Evolutionary conservation across 2,113 vertebrate genomes (phyloP).

Genomic region (Malurus cyaneus): DNA sequence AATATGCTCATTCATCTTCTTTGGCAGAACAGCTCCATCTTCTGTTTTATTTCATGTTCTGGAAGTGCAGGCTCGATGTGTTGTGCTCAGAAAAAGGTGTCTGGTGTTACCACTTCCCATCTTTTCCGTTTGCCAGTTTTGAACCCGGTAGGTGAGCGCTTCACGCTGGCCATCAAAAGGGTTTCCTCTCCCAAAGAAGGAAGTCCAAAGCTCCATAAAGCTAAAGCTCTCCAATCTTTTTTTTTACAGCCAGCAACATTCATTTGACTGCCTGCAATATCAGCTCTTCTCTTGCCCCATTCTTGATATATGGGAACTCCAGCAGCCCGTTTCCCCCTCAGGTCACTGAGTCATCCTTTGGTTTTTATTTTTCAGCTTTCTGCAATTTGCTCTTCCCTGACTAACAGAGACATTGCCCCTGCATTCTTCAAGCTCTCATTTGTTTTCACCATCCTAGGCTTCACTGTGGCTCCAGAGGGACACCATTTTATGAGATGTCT

Average conservation of each 20-base stretch:
- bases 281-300: background rate
- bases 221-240: background rate
- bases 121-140: background rate
- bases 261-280: background rate
- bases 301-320: background rate
- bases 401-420: background rate
- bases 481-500: background rate
- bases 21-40: slow-evolving; percentile 70
- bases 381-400: background rate
- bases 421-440: background rate
- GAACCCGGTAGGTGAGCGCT: background rate
- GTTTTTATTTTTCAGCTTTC: slow-evolving; percentile 4
- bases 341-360: slow-evolving; percentile 14
- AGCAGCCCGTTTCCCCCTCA: background rate
- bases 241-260: background rate
- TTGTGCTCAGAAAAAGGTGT: background rate
- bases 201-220: background rate
- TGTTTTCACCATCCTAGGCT: background rate
- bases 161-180: background rate
- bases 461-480: background rate
- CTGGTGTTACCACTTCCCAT: background rate
- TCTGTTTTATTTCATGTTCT: slow-evolving; percentile 58
- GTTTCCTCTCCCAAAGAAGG: background rate
- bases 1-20: slow-evolving; percentile 44
- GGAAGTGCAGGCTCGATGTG: background rate